Conservation (phyloP, 2,797 vertebrate species). For the Notoglanidium macrostoma region DNA sequence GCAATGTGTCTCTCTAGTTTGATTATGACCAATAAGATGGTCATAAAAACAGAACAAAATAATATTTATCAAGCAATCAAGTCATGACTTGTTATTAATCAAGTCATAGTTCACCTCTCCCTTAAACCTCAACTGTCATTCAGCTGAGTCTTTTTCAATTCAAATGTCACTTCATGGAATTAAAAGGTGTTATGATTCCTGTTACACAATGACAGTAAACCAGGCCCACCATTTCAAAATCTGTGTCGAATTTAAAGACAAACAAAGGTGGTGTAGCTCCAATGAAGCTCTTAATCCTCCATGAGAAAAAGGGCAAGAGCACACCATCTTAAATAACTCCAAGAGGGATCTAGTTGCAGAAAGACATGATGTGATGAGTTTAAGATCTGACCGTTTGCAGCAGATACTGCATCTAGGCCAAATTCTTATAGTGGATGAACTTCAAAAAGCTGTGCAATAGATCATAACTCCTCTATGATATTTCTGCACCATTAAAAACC, state of each 20-base stretch:
- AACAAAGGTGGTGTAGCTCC: neutral
- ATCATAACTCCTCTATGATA: neutral
- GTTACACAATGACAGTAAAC: neutral
- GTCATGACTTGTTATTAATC: no score
- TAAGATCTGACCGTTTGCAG: conserved; percentile 6
- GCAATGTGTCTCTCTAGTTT: neutral
- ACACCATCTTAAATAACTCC: neutral
- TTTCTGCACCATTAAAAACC: neutral
- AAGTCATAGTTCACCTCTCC: neutral
- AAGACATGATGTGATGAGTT: neutral
- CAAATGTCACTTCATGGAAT: no score
- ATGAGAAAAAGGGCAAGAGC: neutral
- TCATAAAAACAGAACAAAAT: neutral
- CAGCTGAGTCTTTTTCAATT: neutral
- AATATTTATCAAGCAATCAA: neutral
- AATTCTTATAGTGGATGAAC: neutral
- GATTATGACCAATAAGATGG: neutral
- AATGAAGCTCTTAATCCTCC: neutral
- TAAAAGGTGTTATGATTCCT: neutral
- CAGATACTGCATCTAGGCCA: neutral
- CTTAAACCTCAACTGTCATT: neutral
- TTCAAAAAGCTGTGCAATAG: neutral
- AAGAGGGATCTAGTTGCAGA: conserved; percentile 2
- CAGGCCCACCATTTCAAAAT: neutral
- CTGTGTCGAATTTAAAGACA: neutral